phyloP scores from a whole-genome alignment of 1,140 invertebrate genomes.

The Bombyx mandarina region DNA sequence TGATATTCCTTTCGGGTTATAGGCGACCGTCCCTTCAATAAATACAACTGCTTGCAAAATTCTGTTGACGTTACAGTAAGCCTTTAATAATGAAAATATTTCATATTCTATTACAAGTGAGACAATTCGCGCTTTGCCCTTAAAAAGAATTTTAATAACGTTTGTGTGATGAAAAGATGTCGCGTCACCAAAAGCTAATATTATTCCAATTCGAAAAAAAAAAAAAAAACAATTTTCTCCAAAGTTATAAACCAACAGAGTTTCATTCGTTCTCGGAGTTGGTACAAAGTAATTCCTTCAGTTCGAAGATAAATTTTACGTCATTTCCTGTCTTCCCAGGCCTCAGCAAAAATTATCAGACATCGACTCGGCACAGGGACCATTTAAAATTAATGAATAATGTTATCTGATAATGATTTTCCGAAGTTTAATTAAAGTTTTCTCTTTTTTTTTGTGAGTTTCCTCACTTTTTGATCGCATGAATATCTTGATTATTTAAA shows the following conservation, averaged over 20 bases:
- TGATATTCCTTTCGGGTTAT: slow-evolving; percentile 54
- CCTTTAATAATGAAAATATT: slow-evolving; percentile 40
- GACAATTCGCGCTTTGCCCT: slow-evolving; percentile 10
- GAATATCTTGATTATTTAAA: slow-evolving; percentile 51
- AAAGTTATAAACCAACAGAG: slow-evolving; percentile 57
- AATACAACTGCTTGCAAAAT: slow-evolving; percentile 35
- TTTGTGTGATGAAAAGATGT: slow-evolving; percentile 26
- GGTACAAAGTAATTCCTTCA: slow-evolving; percentile 55
- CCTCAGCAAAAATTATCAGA: slow-evolving; percentile 58
- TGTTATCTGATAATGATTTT: slow-evolving; percentile 68
- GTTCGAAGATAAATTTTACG: slow-evolving; percentile 62
- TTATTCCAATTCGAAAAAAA: slow-evolving; percentile 44
- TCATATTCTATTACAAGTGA: slow-evolving; percentile 13
- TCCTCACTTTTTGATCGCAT: slow-evolving; percentile 49
- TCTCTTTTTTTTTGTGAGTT: slow-evolving; percentile 56
- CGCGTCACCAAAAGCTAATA: slow-evolving; percentile 34
- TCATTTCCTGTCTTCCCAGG: slow-evolving; percentile 54
- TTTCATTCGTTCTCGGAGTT: slow-evolving; percentile 56
- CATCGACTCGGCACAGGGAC: slow-evolving; percentile 41
- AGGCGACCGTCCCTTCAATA: slow-evolving; percentile 41
- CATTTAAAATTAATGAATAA: slow-evolving; percentile 70
- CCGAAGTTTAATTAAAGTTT: slow-evolving; percentile 67
- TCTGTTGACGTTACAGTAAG: slow-evolving; percentile 30
- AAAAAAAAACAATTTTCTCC: slow-evolving; percentile 47
- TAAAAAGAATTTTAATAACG: slow-evolving; percentile 26